Conservation (phyloP, 2,797 vertebrate species). For the Nyctalus aviator region DNA sequence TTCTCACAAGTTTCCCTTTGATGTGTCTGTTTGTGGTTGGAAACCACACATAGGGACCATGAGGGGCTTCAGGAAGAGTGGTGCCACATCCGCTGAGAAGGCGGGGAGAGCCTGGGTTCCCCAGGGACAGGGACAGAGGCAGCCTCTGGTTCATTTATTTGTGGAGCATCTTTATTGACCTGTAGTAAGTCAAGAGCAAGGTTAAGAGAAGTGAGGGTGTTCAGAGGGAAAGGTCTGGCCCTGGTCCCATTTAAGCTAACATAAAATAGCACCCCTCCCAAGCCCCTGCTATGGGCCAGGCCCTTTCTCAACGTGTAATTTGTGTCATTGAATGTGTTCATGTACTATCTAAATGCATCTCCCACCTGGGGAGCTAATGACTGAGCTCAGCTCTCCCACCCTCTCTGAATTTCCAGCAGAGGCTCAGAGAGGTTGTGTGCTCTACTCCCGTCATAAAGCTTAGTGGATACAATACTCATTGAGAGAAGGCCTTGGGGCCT, state of each 20-base stretch:
- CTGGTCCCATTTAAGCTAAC: not conserved
- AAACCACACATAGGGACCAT: not conserved
- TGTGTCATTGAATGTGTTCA: not conserved
- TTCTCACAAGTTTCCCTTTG: not conserved
- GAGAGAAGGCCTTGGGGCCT: not conserved
- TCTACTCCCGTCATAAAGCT: not conserved
- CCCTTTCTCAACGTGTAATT: fast-evolving
- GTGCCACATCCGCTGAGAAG: fast-evolving
- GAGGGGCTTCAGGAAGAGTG: not conserved
- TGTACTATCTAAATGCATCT: not conserved
- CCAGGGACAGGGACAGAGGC: not conserved
- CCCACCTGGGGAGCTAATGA: not conserved
- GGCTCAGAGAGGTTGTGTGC: not conserved
- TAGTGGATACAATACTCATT: not conserved
- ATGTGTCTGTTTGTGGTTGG: not conserved
- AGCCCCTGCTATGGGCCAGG: not conserved
- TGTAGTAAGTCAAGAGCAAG: not conserved
- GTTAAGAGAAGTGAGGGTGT: no score
- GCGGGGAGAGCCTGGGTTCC: no score
- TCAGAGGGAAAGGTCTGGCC: not conserved
- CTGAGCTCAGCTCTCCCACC: not conserved
- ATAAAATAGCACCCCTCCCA: not conserved
- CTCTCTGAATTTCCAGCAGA: not conserved
- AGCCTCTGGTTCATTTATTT: not conserved
- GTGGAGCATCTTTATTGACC: not conserved